These are phyloP conservation scores for Cheumatopsyche charites DNA, from an alignment of 1,140 invertebrate genomes.

Conservation along the genomic window DNA sequence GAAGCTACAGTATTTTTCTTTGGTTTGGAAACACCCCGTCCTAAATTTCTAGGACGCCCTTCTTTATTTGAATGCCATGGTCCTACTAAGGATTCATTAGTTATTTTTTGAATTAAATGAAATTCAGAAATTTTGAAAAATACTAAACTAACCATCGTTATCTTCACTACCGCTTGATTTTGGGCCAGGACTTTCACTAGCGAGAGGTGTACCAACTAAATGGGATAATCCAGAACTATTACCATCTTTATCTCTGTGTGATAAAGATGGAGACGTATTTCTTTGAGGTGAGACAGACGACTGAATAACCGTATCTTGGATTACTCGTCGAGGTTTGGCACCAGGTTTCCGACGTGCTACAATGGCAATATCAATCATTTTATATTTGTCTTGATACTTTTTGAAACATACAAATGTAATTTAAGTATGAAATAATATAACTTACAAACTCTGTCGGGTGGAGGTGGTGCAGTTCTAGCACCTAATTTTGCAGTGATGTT, in stretches of 20 bases:
- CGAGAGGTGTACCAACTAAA: slow-evolving; percentile 23
- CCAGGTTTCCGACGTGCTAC: slow-evolving; percentile 74
- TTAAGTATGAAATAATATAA: slow-evolving; percentile 19
- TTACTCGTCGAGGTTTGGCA: slow-evolving; percentile 71
- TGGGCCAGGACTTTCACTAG: slow-evolving; percentile 58
- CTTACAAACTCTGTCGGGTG: slow-evolving; percentile 52
- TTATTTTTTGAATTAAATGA: too few relatives aligned
- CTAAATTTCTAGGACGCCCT: slow-evolving; percentile 78
- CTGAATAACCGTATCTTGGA: slow-evolving; percentile 62
- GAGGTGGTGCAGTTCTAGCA: slow-evolving; percentile 29
- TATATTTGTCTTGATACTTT: not conserved
- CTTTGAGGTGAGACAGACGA: slow-evolving; percentile 52
- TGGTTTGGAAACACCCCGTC: slow-evolving; percentile 82
- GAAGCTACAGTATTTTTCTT: slow-evolving; percentile 92
- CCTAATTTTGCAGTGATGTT: slow-evolving; percentile 54
- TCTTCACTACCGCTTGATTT: slow-evolving; percentile 71
- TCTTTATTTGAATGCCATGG: slow-evolving; percentile 65
- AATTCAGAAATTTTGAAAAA: not conserved
- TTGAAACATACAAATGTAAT: too few relatives aligned
- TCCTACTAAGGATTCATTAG: slow-evolving; percentile 54
- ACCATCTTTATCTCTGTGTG: slow-evolving; percentile 35
- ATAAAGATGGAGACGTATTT: slow-evolving; percentile 51
- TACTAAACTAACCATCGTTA: slow-evolving; percentile 63
- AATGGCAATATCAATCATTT: not conserved
- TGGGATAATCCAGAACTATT: slow-evolving; percentile 11